phyloP scores from a whole-genome alignment of 2,888 invertebrate genomes.

The Hedychridium roseum region DNA sequence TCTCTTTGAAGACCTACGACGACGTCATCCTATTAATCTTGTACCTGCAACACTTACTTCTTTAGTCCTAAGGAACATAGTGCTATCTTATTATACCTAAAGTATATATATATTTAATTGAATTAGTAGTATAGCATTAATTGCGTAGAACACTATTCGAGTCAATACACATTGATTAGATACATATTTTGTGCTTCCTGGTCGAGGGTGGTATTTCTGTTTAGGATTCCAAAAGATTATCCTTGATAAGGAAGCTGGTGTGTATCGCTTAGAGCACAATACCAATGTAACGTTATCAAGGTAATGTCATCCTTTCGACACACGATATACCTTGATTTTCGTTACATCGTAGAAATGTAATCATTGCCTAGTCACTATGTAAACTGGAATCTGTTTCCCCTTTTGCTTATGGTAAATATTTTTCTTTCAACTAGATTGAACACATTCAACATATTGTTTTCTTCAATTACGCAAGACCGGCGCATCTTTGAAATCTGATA shows the following conservation, averaged over 20 bases:
- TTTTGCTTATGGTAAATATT: constrained; percentile 36
- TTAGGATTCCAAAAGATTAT: constrained; percentile 25
- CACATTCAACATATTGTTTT: constrained; percentile 55
- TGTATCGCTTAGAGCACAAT: constrained; percentile 10
- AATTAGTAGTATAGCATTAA: constrained; percentile 22
- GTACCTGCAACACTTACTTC: constrained; percentile 28
- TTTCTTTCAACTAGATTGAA: constrained; percentile 48
- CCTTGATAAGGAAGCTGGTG: constrained; percentile 30
- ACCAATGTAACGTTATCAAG: constrained; percentile 13
- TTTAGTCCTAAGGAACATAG: constrained; percentile 43
- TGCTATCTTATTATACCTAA: constrained; percentile 20
- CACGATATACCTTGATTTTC: constrained; percentile 6
- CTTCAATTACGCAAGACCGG: constrained; percentile 38
- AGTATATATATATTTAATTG: constrained; percentile 10
- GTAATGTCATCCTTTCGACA: constrained; percentile 5
- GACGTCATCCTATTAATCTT: constrained; percentile 33
- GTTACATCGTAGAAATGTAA: constrained; percentile 31
- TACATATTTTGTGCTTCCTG: constrained; percentile 42
- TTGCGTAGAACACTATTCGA: constrained; percentile 41
- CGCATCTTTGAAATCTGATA: constrained; percentile 38
- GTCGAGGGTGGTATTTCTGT: constrained; percentile 34
- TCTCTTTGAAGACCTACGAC: constrained; percentile 17
- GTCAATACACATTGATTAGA: constrained; percentile 43
- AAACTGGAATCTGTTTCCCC: constrained; percentile 21
- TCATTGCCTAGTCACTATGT: constrained; percentile 29